A percentile compares a stretch with the other conserved stretches of the same genome.
phyloP scores from a whole-genome alignment of 2,113 vertebrate genomes.

The Nesoenas mayeri region DNA sequence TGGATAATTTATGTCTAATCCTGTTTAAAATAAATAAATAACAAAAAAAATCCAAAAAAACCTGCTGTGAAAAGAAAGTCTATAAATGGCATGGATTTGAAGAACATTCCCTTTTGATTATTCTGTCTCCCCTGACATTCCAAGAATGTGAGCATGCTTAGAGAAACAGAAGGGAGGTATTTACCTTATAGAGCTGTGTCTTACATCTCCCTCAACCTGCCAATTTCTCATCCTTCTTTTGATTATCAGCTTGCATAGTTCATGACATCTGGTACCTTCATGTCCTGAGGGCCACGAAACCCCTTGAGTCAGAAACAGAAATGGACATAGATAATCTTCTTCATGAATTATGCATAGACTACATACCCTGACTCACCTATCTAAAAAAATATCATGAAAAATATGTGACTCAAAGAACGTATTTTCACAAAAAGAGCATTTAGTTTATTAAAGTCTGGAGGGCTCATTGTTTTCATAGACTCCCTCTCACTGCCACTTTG shows the following conservation, averaged over 20 bases:
- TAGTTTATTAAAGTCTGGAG: background rate
- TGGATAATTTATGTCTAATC: background rate
- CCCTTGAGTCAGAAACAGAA: background rate
- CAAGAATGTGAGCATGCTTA: background rate
- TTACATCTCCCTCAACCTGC: background rate
- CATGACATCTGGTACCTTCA: background rate
- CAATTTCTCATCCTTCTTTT: background rate
- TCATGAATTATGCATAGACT: background rate
- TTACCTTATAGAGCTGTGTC: background rate
- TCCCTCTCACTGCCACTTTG: background rate
- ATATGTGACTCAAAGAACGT: background rate
- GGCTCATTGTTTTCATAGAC: constrained; percentile 10
- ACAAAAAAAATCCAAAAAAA: background rate
- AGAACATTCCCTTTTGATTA: background rate
- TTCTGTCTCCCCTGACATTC: too few relatives aligned
- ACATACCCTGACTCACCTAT: background rate
- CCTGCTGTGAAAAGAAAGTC: background rate
- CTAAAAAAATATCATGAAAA: background rate
- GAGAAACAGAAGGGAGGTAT: background rate
- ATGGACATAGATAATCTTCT: background rate
- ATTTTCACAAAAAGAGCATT: background rate
- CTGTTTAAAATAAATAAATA: background rate
- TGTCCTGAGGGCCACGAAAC: background rate
- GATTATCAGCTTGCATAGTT: background rate
- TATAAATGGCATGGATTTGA: background rate